Evolutionary conservation across 2,113 vertebrate genomes (phyloP).

Genomic region (Tupaia tana): DNA sequence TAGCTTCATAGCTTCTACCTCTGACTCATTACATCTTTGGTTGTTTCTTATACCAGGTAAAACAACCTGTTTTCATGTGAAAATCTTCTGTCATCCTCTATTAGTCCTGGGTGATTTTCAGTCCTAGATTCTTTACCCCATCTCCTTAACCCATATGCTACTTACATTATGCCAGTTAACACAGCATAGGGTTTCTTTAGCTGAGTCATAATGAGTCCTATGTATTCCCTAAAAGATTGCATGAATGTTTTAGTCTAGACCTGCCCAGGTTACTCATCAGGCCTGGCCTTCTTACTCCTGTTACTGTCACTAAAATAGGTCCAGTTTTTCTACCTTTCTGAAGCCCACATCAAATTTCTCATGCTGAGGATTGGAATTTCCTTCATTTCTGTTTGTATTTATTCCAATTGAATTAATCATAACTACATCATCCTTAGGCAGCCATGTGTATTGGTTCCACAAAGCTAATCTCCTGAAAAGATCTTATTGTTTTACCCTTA

Average conservation of each 20-base stretch:
- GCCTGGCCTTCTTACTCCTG: background rate
- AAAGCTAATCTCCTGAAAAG: conserved; percentile 13
- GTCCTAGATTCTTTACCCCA: background rate
- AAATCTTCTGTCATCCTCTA: background rate
- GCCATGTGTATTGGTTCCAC: background rate
- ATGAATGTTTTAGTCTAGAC: background rate
- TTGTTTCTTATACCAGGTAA: background rate
- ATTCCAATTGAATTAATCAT: conserved; percentile 11
- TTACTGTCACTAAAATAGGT: background rate
- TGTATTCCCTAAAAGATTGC: background rate
- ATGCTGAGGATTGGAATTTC: background rate
- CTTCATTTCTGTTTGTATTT: background rate
- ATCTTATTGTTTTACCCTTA: background rate
- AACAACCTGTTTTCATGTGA: background rate
- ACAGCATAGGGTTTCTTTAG: background rate
- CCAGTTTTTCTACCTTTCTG: conserved; percentile 58
- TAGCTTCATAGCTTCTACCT: background rate
- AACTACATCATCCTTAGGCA: background rate
- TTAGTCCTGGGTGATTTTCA: background rate
- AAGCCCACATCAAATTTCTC: background rate
- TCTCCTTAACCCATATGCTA: background rate
- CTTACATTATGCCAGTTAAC: background rate
- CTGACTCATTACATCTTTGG: background rate
- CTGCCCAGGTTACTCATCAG: background rate
- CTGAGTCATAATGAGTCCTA: conserved; percentile 11